phyloP scores from a whole-genome alignment of 1,140 invertebrate species.

The Drosophila melanica region DNA sequence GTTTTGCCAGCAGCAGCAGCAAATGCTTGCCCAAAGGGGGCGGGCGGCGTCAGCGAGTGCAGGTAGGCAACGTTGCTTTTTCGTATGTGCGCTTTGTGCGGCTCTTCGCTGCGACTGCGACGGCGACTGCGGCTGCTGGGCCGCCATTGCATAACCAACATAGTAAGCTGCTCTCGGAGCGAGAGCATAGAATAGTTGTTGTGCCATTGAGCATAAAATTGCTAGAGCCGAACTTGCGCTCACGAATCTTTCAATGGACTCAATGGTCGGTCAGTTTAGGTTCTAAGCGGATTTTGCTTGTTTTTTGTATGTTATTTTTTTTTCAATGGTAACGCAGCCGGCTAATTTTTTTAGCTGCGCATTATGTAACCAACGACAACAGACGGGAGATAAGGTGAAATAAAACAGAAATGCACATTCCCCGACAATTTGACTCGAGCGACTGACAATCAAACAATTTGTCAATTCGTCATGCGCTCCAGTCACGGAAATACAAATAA shows the following conservation, averaged over 20 bases:
- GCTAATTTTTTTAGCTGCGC: conserved; percentile 22
- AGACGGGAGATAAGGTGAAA: conserved; percentile 23
- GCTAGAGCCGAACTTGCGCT: conserved; percentile 4
- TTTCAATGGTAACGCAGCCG: conserved; percentile 29
- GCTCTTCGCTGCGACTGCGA: conserved; percentile 16
- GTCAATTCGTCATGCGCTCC: conserved; percentile 40
- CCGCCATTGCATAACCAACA: conserved; percentile 45
- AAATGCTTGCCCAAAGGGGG: background rate
- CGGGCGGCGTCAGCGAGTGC: background rate
- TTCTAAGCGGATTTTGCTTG: background rate
- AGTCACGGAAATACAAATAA: conserved; percentile 64
- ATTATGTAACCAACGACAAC: conserved; percentile 14
- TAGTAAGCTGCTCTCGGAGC: conserved; percentile 14
- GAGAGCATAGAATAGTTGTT: background rate
- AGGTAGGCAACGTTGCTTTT: conserved; percentile 10
- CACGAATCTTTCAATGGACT: background rate
- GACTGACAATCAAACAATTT: conserved; percentile 38
- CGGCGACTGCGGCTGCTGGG: background rate
- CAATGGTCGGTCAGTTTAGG: background rate
- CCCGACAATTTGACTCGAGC: conserved; percentile 16
- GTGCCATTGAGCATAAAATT: background rate
- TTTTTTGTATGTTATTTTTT: no score
- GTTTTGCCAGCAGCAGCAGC: conserved; percentile 12
- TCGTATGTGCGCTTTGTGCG: conserved; percentile 21
- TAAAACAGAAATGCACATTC: conserved; percentile 31